Conservation (phyloP, 2,797 vertebrate genomes). For the Eptatretus atami region DNA sequence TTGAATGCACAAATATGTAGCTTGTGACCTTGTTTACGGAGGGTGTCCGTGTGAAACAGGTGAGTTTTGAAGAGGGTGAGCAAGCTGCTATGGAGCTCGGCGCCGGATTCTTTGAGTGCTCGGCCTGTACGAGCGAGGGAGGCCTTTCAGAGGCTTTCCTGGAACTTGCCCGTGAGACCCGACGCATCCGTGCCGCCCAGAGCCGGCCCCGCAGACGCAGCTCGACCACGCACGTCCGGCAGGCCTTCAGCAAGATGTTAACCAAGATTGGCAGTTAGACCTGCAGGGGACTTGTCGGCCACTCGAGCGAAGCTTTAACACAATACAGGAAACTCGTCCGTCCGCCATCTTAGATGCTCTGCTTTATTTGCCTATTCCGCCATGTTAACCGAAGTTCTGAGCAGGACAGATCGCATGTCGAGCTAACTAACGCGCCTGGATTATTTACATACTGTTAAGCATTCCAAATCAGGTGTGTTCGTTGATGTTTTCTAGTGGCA, state of each 20-base stretch:
- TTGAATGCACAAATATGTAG: too few relatives aligned
- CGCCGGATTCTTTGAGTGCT: constrained; percentile 82
- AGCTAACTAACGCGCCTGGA: too few relatives aligned
- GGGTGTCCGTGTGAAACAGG: constrained; percentile 16
- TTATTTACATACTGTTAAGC: too few relatives aligned
- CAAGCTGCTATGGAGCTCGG: constrained; percentile 66
- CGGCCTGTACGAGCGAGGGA: constrained; percentile 57
- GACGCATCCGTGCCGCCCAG: constrained; percentile 52
- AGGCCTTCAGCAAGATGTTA: constrained; percentile 97
- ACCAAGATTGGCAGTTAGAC: constrained; percentile 90
- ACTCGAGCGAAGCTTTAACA: not conserved
- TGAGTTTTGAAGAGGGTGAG: constrained; percentile 68
- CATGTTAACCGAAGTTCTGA: too few relatives aligned
- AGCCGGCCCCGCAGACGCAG: constrained; percentile 64
- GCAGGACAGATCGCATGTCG: too few relatives aligned
- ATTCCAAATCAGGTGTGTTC: too few relatives aligned
- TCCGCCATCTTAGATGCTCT: too few relatives aligned
- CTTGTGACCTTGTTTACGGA: too few relatives aligned
- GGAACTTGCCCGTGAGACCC: constrained; percentile 62
- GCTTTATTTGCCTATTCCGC: too few relatives aligned
- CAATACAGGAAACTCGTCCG: too few relatives aligned
- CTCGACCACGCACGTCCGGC: constrained; percentile 87
- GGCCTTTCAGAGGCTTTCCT: constrained; percentile 57
- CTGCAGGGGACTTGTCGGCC: not conserved
- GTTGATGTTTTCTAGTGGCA: too few relatives aligned